phyloP scores from a whole-genome alignment of 2,888 invertebrate genomes.

The Drosophila anomalata region DNA sequence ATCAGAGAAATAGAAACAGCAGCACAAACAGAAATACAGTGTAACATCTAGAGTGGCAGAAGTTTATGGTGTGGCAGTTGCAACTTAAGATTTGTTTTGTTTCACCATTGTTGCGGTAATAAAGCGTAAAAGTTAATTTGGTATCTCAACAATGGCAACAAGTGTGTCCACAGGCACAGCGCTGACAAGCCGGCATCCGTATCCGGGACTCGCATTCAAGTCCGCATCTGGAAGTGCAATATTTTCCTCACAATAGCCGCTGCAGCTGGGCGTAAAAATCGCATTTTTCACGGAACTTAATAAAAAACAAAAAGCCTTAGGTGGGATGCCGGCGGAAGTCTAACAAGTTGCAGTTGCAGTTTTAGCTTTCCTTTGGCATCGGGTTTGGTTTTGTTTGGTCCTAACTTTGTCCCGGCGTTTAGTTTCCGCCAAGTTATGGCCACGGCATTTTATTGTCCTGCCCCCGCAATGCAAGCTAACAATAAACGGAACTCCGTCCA shows the following conservation, averaged over 20 bases:
- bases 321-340: constrained; percentile 19
- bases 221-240: neutral
- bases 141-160: constrained; percentile 51
- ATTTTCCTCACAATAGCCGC: constrained; percentile 24
- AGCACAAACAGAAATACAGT: constrained; percentile 5
- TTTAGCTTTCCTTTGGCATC: constrained; percentile 30
- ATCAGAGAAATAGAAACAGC: constrained; percentile 26
- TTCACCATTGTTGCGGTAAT: constrained; percentile 69
- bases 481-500: constrained; percentile 12
- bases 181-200: constrained; percentile 42
- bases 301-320: constrained; percentile 37
- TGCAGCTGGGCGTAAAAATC: constrained; percentile 67
- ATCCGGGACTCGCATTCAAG: neutral
- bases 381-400: constrained; percentile 36
- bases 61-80: constrained; percentile 34
- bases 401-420: constrained; percentile 23
- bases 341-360: constrained; percentile 53
- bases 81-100: constrained; percentile 64
- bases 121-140: constrained; percentile 75
- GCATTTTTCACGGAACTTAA: constrained; percentile 71
- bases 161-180: constrained; percentile 39
- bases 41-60: constrained; percentile 18
- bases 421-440: constrained; percentile 60
- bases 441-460: constrained; percentile 59
- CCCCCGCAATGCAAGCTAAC: constrained; percentile 42